Base-by-base conservation (phyloP, 2,113 vertebrate species). In the Poecilia latipinna region DNA sequence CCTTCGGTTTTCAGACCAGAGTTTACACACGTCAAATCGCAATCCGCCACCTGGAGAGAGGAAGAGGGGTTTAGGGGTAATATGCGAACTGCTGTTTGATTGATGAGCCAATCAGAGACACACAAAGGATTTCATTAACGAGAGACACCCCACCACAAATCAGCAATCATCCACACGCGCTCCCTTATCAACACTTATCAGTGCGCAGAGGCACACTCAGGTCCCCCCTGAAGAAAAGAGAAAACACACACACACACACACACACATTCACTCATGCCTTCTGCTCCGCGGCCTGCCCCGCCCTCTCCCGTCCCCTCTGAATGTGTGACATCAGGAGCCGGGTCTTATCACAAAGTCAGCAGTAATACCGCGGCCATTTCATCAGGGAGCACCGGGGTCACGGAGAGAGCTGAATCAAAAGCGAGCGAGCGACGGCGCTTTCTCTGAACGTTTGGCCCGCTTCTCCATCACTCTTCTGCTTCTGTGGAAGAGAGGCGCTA, bases 111-210 rank as follows among this genome's bases (percentile, higher is more conserved):
- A 94, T 94, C 94, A 93, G 91, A 91, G 91, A 22, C 61, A 79
- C 93, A 93, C 92, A 94, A 94, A 94, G 88, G 90, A 92, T 92
- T 94, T 94, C 92, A 94, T 95, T 95, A 94, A 91, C 90, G 91
- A 92, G 74, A 90, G 92, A 93, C 91, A 89, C 89, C 83, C 90
- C 80, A 87, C 86, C 87, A 89, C 91, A 92, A 94, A 95, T 91
- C 93, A 94, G 92, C 90, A 94, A 92, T 94, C 93, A 93, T 88
- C 82, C 89, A 91, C 86, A 86, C 84, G 68, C 84, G 67, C 80
- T 65, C 80, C 85, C 85, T 78, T 77, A 86, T 80, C 79, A 76
- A 71, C 77, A 78, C 82, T 88, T 84, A 84, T 75, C 79, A 77
- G 84, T 39, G 70, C 73, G 85, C 63, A 75, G 70, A 69, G 75